These are phyloP conservation scores for Telmatherina bonti DNA, from an alignment of 2,797 vertebrate genomes.

Conservation along the genomic window DNA sequence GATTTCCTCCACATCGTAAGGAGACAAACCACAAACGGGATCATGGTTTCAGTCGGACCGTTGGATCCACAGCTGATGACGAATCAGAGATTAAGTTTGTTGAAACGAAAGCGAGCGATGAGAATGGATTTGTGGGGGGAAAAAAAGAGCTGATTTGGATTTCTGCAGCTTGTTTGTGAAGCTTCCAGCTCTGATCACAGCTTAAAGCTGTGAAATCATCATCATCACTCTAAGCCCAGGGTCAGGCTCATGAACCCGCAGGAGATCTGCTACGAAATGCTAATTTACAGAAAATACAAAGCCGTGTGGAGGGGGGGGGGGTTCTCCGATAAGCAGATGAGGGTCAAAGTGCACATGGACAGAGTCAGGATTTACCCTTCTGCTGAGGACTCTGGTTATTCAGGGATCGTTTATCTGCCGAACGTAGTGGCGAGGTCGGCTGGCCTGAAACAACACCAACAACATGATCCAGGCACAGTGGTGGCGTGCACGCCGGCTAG, in stretches of 20 bases:
- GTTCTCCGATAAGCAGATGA: conserved; percentile 33
- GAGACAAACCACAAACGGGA: not conserved
- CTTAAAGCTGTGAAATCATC: conserved; percentile 52
- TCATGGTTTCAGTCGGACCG: not conserved
- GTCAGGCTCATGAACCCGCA: conserved; percentile 58
- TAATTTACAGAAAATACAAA: conserved; percentile 53
- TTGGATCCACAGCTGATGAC: not conserved
- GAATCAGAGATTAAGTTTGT: not conserved
- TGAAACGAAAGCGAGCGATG: not conserved
- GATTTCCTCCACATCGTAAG: not conserved
- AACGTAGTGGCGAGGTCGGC: not conserved
- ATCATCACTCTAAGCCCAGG: conserved; percentile 49
- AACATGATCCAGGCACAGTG: not conserved
- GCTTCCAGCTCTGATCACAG: conserved; percentile 60
- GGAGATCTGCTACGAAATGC: conserved; percentile 54
- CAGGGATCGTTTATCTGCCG: conserved; percentile 29
- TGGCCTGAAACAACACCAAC: conserved; percentile 32
- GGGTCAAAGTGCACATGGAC: conserved; percentile 19
- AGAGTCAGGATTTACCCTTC: conserved; percentile 1
- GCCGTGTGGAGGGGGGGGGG: conserved; percentile 3
- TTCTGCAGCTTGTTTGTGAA: conserved; percentile 23
- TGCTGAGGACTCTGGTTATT: conserved; percentile 16
- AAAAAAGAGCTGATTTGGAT: conserved; percentile 7
- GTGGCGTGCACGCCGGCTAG: not conserved
- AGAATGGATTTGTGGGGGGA: conserved; percentile 9